Evolutionary conservation across 1,140 invertebrate species (phyloP).

Genomic region (Hyposmocoma kahamanoa): DNA sequence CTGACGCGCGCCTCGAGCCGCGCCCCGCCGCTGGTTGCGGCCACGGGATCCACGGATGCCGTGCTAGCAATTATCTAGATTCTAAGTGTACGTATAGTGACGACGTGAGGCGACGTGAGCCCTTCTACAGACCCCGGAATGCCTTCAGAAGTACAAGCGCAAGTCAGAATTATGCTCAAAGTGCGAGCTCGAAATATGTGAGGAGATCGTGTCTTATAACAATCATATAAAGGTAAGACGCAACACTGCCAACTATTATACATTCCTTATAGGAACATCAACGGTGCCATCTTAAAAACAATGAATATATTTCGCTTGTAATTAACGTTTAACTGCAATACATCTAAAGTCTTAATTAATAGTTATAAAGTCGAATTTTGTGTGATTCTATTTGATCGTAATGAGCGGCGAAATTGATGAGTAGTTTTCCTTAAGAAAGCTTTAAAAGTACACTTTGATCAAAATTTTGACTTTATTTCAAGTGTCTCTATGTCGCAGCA

Average conservation of each 20-base stretch:
- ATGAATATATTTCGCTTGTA: conserved; percentile 14
- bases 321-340: neutral
- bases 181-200: conserved; percentile 22
- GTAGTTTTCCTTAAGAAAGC: neutral
- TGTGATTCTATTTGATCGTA: too few species aligned
- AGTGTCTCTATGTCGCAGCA: neutral
- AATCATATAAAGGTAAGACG: conserved; percentile 35
- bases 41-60: conserved; percentile 28
- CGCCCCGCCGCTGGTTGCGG: conserved; percentile 18
- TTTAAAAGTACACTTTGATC: conserved; percentile 22
- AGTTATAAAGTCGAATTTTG: too few species aligned
- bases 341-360: too few species aligned
- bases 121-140: conserved; percentile 10
- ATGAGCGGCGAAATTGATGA: too few species aligned
- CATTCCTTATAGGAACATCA: conserved; percentile 42
- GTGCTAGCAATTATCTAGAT: conserved; percentile 47
- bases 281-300: conserved; percentile 38
- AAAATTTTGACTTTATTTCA: conserved; percentile 20
- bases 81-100: conserved; percentile 52
- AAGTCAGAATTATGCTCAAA: conserved; percentile 57
- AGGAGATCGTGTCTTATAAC: conserved; percentile 32
- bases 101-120: conserved; percentile 7
- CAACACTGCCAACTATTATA: conserved; percentile 49
- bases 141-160: conserved; percentile 22
- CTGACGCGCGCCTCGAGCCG: neutral